Evolutionary conservation across 35 echinoderm and acorn worm genomes (phyloP).

Genomic region (Heliocidaris erythrogramma): DNA sequence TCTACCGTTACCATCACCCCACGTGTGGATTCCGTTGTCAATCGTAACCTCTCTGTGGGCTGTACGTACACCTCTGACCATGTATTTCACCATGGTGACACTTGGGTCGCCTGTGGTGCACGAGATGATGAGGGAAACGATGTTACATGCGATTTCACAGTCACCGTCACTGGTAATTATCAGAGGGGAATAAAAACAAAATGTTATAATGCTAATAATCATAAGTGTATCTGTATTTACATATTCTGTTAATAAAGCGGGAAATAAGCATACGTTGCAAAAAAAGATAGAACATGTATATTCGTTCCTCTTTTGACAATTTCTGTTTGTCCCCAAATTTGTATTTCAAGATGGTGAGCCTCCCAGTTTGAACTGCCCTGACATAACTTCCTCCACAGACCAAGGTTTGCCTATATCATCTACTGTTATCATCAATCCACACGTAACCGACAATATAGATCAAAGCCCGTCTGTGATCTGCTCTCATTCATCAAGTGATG

Average conservation of each 20-base stretch:
- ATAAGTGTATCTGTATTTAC: no score
- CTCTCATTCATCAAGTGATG: not conserved
- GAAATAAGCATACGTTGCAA: no score
- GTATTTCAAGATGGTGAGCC: not conserved
- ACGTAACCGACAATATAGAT: not conserved
- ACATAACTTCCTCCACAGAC: not conserved
- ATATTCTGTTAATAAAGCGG: no score
- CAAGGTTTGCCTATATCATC: no score
- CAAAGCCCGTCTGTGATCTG: not conserved
- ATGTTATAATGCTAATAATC: no score
- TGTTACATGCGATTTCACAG: not conserved
- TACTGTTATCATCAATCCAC: not conserved
- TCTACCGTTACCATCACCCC: not conserved
- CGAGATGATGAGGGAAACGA: not conserved
- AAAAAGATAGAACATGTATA: no score
- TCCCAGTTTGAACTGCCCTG: not conserved
- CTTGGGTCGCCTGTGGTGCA: not conserved
- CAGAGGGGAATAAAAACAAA: not conserved
- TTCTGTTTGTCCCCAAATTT: no score
- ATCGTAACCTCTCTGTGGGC: not conserved
- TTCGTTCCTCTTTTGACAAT: no score
- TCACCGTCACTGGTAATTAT: not conserved
- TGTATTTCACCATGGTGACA: not conserved
- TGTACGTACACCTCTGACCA: not conserved
- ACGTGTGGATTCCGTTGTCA: not conserved